These are phyloP conservation scores for Coptotermes formosanus DNA, from an alignment of 1,140 invertebrate species.

Conservation along the genomic window DNA sequence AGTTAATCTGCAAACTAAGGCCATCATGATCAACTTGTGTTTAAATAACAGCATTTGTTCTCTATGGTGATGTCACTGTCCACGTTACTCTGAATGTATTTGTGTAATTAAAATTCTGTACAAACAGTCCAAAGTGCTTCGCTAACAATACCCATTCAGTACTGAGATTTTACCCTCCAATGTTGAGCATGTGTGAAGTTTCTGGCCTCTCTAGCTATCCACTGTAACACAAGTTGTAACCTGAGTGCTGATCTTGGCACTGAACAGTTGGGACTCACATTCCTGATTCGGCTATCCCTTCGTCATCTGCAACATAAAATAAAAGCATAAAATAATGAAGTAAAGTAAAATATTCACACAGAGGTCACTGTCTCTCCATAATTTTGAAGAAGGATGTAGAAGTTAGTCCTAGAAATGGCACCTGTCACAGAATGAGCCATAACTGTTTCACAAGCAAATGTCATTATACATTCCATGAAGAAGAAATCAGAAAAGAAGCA, in stretches of 20 bases:
- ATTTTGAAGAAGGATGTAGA: too few relatives aligned
- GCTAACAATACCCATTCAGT: neutral
- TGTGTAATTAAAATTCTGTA: neutral
- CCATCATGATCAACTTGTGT: too few relatives aligned
- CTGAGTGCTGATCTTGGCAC: neutral
- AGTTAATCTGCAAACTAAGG: too few relatives aligned
- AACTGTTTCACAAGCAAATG: too few relatives aligned
- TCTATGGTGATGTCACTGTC: too few relatives aligned
- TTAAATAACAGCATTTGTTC: too few relatives aligned
- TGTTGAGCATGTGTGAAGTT: neutral
- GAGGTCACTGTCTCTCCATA: too few relatives aligned
- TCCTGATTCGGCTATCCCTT: slow-evolving; percentile 53
- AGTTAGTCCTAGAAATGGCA: too few relatives aligned
- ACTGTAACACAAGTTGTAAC: neutral
- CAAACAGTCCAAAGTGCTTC: neutral
- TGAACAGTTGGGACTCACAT: slow-evolving; percentile 42
- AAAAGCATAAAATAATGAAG: slow-evolving; percentile 24
- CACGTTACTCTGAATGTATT: neutral
- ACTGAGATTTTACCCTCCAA: neutral
- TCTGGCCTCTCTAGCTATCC: neutral
- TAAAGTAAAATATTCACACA: neutral
- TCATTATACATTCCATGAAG: too few relatives aligned
- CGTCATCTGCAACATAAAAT: slow-evolving; percentile 47
- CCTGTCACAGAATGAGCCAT: too few relatives aligned
- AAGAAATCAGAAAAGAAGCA: too few relatives aligned